Conservation (phyloP, 2,888 invertebrate species). For the Thyatira batis region DNA sequence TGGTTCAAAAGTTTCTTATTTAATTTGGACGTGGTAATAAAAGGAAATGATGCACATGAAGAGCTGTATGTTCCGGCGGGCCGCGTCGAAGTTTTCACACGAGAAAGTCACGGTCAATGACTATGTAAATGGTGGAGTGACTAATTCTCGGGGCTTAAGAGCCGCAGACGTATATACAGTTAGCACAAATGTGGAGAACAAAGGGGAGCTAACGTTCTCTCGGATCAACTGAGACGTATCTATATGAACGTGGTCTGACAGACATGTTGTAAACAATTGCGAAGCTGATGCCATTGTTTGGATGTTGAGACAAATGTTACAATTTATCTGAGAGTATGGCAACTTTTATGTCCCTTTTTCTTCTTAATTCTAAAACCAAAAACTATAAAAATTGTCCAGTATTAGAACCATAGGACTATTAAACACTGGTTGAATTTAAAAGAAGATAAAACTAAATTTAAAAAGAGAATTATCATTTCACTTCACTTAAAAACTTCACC, state of each 20-base stretch:
- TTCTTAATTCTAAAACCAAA: too few relatives aligned
- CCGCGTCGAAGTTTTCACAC: conserved; percentile 65
- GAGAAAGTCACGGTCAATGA: conserved; percentile 79
- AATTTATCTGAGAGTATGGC: too few relatives aligned
- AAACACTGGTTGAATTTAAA: too few relatives aligned
- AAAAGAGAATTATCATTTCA: too few relatives aligned
- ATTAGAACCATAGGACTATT: too few relatives aligned
- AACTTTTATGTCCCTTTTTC: too few relatives aligned
- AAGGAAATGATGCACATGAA: conserved; percentile 46
- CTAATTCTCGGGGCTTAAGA: conserved; percentile 56
- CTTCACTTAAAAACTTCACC: too few relatives aligned
- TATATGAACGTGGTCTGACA: conserved; percentile 15
- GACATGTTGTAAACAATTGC: conserved; percentile 28
- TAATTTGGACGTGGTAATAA: conserved; percentile 65
- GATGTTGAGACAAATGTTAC: not conserved
- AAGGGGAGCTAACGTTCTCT: conserved; percentile 33
- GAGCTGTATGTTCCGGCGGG: conserved; percentile 57
- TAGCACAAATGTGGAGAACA: conserved; percentile 38
- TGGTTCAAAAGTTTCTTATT: conserved; percentile 59
- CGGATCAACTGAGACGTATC: conserved; percentile 17
- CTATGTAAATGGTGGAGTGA: conserved; percentile 74
- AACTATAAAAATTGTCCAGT: too few relatives aligned
- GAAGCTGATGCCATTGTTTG: conserved; percentile 38
- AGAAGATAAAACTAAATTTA: too few relatives aligned
- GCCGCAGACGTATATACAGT: conserved; percentile 55